Evolutionary conservation across 2,797 vertebrate species (phyloP).

Genomic region (Eulemur mongoz): DNA sequence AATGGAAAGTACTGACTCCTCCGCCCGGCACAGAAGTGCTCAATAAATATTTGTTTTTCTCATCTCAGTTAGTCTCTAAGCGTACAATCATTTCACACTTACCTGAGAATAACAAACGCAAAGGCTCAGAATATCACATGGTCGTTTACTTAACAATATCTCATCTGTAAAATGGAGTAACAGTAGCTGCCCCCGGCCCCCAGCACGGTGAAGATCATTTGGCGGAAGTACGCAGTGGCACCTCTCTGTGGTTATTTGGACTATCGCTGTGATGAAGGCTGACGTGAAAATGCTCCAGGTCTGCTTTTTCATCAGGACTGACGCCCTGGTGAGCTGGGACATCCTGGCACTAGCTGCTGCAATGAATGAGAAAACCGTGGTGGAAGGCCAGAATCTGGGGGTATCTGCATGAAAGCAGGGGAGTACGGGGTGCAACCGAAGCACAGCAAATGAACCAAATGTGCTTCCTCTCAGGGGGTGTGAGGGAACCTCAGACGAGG

Average conservation of each 20-base stretch:
- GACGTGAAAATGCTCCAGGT: not conserved
- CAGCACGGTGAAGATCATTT: not conserved
- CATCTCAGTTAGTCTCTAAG: not conserved
- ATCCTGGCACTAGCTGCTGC: not conserved
- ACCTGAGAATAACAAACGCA: not conserved
- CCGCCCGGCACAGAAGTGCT: not conserved
- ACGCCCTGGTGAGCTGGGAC: not conserved
- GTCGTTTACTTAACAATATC: not conserved
- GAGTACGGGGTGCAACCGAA: not conserved
- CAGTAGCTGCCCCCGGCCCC: not conserved
- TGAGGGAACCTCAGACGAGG: not conserved
- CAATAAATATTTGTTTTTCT: not conserved
- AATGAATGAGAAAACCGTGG: not conserved
- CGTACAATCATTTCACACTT: not conserved
- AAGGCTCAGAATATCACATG: not conserved
- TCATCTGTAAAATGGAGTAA: not conserved
- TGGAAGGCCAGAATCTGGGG: not conserved
- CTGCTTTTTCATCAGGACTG: not conserved
- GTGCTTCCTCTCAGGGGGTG: not conserved
- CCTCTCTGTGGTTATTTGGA: not conserved
- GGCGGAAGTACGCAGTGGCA: not conserved
- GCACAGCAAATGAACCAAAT: not conserved
- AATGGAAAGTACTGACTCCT: not conserved
- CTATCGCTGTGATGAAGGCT: not conserved
- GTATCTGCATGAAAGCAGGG: not conserved